These are phyloP conservation scores for Falco columbarius DNA, from an alignment of 2,797 vertebrate genomes.

Conservation along the genomic window DNA sequence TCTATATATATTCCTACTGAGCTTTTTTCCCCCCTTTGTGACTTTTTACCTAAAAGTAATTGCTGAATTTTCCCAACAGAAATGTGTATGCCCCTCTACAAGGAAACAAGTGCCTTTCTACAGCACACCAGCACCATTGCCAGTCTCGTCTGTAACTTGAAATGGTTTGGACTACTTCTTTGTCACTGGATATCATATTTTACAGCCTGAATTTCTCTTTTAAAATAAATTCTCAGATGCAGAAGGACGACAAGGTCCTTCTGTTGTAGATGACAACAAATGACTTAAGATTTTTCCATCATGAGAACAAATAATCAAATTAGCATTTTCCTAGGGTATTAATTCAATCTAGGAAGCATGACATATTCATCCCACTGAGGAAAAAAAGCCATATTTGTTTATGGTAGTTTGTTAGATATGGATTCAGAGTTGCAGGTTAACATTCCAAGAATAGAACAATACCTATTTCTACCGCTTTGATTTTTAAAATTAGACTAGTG, in stretches of 20 bases:
- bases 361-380: neutral
- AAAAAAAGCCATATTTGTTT: neutral
- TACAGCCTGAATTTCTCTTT: neutral
- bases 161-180: neutral
- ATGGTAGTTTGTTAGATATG: neutral
- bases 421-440: neutral
- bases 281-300: accelerated
- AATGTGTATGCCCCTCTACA: neutral
- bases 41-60: neutral
- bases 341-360: neutral
- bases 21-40: neutral
- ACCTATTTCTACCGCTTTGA: neutral
- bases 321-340: neutral
- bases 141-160: neutral
- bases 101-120: neutral
- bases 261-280: neutral
- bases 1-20: neutral
- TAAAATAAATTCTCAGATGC: neutral
- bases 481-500: neutral
- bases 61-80: neutral
- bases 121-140: neutral
- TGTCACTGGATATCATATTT: neutral
- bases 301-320: neutral
- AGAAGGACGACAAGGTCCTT: neutral
- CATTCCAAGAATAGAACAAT: neutral